Conservation (phyloP, 2,888 invertebrate species). For the Resseliella maxima region DNA sequence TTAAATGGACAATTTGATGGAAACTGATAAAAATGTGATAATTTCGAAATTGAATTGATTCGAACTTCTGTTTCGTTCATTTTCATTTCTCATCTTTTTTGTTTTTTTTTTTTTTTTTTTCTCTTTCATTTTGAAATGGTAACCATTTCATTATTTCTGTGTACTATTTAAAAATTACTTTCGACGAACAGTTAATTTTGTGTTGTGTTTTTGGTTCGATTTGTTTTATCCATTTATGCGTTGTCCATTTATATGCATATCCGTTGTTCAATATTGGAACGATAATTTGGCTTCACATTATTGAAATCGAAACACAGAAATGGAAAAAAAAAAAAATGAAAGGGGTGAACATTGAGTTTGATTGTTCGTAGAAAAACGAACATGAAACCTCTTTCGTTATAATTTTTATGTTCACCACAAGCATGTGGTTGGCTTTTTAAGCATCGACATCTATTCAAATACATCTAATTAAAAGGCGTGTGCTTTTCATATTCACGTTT, state of each 20-base stretch:
- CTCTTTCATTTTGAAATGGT: background rate
- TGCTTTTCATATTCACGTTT: conserved; percentile 2
- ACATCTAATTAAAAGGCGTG: background rate
- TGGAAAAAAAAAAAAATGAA: background rate
- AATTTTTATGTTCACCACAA: background rate
- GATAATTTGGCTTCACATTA: too few relatives aligned
- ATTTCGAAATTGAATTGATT: background rate
- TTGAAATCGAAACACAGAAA: too few relatives aligned
- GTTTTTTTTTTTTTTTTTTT: background rate
- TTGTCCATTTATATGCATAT: too few relatives aligned
- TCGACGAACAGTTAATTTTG: too few relatives aligned
- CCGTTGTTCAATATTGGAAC: too few relatives aligned
- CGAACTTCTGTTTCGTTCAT: background rate
- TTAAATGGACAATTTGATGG: background rate
- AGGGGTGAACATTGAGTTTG: too few relatives aligned
- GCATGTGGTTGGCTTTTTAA: background rate
- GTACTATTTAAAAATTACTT: too few relatives aligned
- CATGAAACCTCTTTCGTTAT: too few relatives aligned
- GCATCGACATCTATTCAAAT: background rate
- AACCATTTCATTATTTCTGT: too few relatives aligned
- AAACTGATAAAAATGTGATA: conserved; percentile 3
- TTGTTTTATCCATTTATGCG: too few relatives aligned
- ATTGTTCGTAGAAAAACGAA: too few relatives aligned
- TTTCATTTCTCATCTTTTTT: background rate
- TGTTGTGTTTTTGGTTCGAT: too few relatives aligned